Percentiles rank a stretch among this genome's conserved stretches.
These are phyloP conservation scores for Lepidostoma basale DNA, from an alignment of 1,140 invertebrate genomes.

Conservation along the genomic window DNA sequence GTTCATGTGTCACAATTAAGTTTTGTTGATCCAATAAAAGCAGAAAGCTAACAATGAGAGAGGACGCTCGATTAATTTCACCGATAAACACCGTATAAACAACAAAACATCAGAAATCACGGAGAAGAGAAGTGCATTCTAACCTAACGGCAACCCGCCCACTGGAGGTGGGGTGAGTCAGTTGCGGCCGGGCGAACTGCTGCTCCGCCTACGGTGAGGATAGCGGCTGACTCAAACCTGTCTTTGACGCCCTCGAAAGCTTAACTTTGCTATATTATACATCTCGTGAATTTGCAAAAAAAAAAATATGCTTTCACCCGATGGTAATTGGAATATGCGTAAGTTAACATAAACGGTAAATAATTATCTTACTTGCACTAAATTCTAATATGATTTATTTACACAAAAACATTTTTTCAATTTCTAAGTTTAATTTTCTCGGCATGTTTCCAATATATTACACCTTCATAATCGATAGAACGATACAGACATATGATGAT, in stretches of 20 bases:
- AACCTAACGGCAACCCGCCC: conserved; percentile 3
- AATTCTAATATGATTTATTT: too few species aligned
- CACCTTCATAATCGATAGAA: too few species aligned
- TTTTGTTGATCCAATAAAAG: not conserved
- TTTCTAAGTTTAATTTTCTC: too few species aligned
- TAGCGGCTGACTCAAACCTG: conserved; percentile 3
- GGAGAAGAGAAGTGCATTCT: not conserved
- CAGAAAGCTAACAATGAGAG: not conserved
- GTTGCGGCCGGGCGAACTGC: not conserved
- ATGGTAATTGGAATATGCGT: too few species aligned
- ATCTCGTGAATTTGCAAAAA: too few species aligned
- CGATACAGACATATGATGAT: too few species aligned
- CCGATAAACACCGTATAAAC: not conserved
- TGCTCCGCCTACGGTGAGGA: not conserved
- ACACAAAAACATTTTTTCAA: too few species aligned
- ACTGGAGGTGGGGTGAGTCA: conserved; percentile 12
- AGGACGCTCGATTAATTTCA: not conserved
- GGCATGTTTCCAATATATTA: too few species aligned
- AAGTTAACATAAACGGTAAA: too few species aligned
- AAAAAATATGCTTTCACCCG: too few species aligned
- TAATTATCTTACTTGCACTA: too few species aligned
- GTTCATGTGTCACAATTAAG: not conserved
- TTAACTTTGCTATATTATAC: too few species aligned
- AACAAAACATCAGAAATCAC: not conserved
- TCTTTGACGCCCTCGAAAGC: conserved; percentile 4